Base-by-base conservation (phyloP, 2,888 invertebrate genomes). In the Catonia carolina region DNA sequence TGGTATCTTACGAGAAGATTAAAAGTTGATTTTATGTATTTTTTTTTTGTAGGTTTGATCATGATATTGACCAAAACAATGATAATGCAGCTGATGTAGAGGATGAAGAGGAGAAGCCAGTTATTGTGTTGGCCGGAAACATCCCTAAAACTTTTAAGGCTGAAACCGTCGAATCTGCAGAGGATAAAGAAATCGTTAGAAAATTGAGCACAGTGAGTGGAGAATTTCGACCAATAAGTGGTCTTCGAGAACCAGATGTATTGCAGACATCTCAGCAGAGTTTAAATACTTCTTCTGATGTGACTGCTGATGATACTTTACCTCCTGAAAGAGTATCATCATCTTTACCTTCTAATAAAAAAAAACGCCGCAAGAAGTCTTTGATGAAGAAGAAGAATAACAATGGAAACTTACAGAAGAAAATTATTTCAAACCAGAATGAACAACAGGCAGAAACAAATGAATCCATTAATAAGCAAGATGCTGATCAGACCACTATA, bases 321-420 rank as follows among this genome's bases (percentile, higher is more conserved):
- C 57, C 48, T 10, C 36, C 69, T 17, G 75, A 75, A 60, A 71
- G 69, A 55, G 68, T 61, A 36, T 69, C 67, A 2, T 71, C 71
- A 35, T 71, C 71, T 6, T 68, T 70, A 27, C 63, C 39, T 18
- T 59, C 52, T 14, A 60, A 55, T 47, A 89, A 89, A 69, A 85
- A 88, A 71, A 87, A 86, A 71, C 82, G 88, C 55, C 84, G 87
- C 64, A 84, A 86, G 75, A 88, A 84, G 77, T 82, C 83, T 33
- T 78, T 84, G 64, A 83, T 86, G 72, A 89, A 87, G 73, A 86
- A 86, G 75, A 89, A 63, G 53, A n/a, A 59, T 36, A 14, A 27
- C 20, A 20, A 55, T 47, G 22, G 23, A 22, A 47, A 55, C 47
- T 45, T 45, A 23, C 54, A 49, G 41, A 53, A 53, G 33, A 31